Conservation (phyloP, 2,888 invertebrate genomes). For the Microchrysa polita region DNA sequence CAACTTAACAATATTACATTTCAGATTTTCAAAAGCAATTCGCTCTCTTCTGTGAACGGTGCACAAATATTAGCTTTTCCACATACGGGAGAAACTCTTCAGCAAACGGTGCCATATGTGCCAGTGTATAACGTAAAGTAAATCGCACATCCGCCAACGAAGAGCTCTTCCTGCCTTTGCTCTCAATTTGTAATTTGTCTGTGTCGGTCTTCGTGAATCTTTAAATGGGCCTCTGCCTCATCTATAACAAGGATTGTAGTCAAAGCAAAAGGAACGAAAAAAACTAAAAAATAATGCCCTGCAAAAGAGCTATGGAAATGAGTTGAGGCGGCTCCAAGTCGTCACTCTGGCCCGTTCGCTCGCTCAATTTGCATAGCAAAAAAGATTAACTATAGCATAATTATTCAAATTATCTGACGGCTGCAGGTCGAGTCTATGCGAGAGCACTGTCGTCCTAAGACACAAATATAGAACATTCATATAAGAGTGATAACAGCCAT, state of each 20-base stretch:
- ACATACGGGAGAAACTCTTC: neutral
- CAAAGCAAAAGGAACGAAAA: conserved; percentile 9
- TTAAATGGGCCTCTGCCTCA: neutral
- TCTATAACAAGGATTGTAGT: neutral
- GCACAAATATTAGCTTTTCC: conserved; percentile 21
- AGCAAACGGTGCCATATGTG: neutral
- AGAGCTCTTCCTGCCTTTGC: conserved; percentile 34
- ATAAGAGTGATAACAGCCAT: conserved; percentile 29
- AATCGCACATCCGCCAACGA: conserved; percentile 16
- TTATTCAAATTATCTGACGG: conserved; percentile 48
- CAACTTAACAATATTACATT: conserved; percentile 34
- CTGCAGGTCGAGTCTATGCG: neutral
- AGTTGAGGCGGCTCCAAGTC: conserved; percentile 7
- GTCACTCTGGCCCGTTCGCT: conserved; percentile 16
- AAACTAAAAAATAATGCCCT: conserved; percentile 11
- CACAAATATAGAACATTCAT: conserved; percentile 25
- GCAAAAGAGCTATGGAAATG: neutral
- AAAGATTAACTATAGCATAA: conserved; percentile 50
- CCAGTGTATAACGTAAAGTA: conserved; percentile 13
- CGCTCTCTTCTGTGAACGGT: conserved; percentile 3
- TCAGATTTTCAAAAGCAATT: neutral
- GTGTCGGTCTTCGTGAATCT: conserved; percentile 12
- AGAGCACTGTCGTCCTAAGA: conserved; percentile 18
- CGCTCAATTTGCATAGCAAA: conserved; percentile 48
- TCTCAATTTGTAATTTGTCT: conserved; percentile 7